Percentiles rank a stretch among this genome's conserved stretches.
phyloP scores from a whole-genome alignment of 1,140 invertebrate genomes.

The Heterodera schachtii region DNA sequence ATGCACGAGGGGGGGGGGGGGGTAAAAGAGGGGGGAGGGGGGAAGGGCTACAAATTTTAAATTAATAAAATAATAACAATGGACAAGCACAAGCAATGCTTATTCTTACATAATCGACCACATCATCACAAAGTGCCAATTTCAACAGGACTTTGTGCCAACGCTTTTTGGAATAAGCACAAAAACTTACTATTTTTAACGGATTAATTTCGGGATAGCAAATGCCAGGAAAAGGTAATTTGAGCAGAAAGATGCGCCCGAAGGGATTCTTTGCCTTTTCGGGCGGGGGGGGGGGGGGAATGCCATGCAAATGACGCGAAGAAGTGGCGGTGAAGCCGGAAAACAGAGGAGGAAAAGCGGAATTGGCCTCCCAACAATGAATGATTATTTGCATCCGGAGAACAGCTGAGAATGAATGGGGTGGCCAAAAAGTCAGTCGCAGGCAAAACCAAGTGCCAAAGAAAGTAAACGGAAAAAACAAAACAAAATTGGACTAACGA shows the following conservation, averaged over 20 bases:
- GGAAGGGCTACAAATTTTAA: too few species aligned
- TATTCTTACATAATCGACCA: too few species aligned
- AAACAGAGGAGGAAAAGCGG: too few species aligned
- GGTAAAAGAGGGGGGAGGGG: too few species aligned
- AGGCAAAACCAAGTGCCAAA: not conserved
- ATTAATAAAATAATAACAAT: too few species aligned
- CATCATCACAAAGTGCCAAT: not conserved
- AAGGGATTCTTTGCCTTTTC: not conserved
- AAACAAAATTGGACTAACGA: not conserved
- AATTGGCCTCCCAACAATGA: not conserved
- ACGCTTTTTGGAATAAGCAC: not conserved
- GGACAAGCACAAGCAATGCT: too few species aligned
- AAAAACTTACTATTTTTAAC: not conserved
- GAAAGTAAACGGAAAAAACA: not conserved
- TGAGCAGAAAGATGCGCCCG: not conserved
- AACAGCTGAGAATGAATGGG: not conserved
- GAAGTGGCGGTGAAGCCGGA: not conserved
- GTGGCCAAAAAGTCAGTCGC: not conserved
- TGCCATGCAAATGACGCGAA: not conserved
- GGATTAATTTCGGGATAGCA: not conserved
- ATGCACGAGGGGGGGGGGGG: too few species aligned
- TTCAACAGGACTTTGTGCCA: not conserved
- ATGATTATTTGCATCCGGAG: not conserved
- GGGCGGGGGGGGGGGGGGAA: not conserved
- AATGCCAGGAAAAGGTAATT: not conserved